These are phyloP conservation scores for Panthera uncia DNA, from an alignment of 2,113 vertebrate species.

Conservation along the genomic window DNA sequence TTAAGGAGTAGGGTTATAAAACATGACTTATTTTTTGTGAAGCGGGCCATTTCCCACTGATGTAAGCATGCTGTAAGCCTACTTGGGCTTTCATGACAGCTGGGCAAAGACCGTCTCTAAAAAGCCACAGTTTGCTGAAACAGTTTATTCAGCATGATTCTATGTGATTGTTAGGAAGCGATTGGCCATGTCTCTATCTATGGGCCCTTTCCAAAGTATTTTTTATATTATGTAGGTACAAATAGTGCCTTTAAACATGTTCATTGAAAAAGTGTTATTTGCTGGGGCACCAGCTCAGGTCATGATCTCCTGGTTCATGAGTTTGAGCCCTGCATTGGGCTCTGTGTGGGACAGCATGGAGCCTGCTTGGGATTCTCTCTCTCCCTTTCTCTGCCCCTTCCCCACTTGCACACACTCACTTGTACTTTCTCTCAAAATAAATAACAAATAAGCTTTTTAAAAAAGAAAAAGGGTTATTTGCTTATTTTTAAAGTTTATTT, in stretches of 20 bases:
- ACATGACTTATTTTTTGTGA: not conserved
- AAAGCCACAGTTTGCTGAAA: not conserved
- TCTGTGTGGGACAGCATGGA: no score
- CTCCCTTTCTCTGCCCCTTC: no score
- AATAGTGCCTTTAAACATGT: not conserved
- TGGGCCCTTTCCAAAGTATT: not conserved
- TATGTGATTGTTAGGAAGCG: not conserved
- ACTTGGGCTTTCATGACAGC: not conserved
- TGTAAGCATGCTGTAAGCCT: not conserved
- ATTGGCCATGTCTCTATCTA: not conserved
- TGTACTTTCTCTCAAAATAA: no score
- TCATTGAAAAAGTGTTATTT: not conserved
- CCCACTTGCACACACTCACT: no score
- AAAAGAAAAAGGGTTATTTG: not conserved
- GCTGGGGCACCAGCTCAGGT: not conserved
- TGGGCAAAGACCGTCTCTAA: not conserved
- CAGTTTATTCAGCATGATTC: conserved; percentile 7
- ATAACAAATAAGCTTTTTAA: no score
- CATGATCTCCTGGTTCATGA: no score
- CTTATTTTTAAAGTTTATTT: not conserved
- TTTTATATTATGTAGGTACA: not conserved
- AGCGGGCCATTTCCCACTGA: not conserved
- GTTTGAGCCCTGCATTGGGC: no score
- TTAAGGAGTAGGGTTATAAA: not conserved
- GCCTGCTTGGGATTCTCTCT: no score